Evolutionary conservation across 2,888 invertebrate genomes (phyloP).

Genomic region (Eutolmus rufibarbis): DNA sequence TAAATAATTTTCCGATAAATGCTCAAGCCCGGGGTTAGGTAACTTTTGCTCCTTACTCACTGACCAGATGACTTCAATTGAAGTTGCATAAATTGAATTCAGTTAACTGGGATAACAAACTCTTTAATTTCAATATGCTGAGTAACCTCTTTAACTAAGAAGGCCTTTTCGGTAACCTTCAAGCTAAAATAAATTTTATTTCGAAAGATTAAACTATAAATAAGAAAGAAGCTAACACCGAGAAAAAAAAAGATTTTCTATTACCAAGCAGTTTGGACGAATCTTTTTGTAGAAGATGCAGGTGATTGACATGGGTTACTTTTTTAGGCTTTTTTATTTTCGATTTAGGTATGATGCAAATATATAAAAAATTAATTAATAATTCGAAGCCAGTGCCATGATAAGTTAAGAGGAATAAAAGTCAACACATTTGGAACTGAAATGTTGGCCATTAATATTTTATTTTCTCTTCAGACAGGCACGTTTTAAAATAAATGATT

Average conservation of each 20-base stretch:
- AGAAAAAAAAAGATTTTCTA: background rate
- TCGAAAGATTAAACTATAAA: background rate
- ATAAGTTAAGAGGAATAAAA: background rate
- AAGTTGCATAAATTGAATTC: background rate
- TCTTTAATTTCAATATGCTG: background rate
- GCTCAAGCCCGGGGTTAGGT: background rate
- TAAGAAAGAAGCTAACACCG: background rate
- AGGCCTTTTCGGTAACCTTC: background rate
- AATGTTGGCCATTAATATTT: background rate
- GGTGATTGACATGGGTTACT: background rate
- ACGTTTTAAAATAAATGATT: too few relatives aligned
- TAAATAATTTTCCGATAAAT: constrained; percentile 1
- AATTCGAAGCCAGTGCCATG: background rate
- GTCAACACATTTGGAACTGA: background rate
- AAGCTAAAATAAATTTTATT: background rate
- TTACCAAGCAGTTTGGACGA: background rate
- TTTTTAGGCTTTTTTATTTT: background rate
- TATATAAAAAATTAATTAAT: background rate
- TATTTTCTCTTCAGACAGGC: background rate
- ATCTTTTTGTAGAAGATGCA: background rate
- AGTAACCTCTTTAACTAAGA: too few relatives aligned
- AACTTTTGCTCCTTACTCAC: background rate
- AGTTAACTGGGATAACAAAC: background rate
- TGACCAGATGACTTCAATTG: background rate
- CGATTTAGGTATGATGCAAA: background rate